phyloP scores from a whole-genome alignment of 2,888 invertebrate genomes.

The Aphrophora alni region DNA sequence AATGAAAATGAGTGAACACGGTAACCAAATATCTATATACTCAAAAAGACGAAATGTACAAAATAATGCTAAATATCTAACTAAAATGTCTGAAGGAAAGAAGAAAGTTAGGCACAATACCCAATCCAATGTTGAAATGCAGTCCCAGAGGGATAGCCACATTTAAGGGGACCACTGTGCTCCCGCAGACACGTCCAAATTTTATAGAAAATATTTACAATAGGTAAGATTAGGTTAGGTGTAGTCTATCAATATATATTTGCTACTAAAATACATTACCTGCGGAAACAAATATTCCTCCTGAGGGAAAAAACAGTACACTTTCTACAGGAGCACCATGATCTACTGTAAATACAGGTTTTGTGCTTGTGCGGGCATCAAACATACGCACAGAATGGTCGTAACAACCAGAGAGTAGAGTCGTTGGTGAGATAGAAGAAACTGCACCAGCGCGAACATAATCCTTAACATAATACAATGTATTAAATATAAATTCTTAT shows the following conservation, averaged over 20 bases:
- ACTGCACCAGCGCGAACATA: constrained; percentile 86
- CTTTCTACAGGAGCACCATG: constrained; percentile 93
- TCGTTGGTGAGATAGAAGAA: constrained; percentile 76
- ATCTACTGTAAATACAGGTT: constrained; percentile 74
- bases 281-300: constrained; percentile 89
- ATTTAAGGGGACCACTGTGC: too few species aligned
- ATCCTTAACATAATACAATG: constrained; percentile 60
- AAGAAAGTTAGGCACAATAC: too few species aligned
- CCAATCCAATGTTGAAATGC: not conserved
- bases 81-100: too few species aligned
- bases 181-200: too few species aligned
- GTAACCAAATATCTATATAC: too few species aligned
- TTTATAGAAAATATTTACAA: too few species aligned
- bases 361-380: constrained; percentile 74
- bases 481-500: not conserved
- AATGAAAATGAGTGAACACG: too few species aligned
- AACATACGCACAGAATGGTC: constrained; percentile 88
- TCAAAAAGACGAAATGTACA: too few species aligned
- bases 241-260: too few species aligned
- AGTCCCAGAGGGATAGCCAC: not conserved
- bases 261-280: constrained; percentile 64
- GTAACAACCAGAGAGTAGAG: constrained; percentile 86
- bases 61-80: too few species aligned
- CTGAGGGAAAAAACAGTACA: constrained; percentile 84
- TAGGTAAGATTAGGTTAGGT: too few species aligned